Evolutionary conservation across 2,888 invertebrate species (phyloP).

Genomic region (Hemaris fuciformis): DNA sequence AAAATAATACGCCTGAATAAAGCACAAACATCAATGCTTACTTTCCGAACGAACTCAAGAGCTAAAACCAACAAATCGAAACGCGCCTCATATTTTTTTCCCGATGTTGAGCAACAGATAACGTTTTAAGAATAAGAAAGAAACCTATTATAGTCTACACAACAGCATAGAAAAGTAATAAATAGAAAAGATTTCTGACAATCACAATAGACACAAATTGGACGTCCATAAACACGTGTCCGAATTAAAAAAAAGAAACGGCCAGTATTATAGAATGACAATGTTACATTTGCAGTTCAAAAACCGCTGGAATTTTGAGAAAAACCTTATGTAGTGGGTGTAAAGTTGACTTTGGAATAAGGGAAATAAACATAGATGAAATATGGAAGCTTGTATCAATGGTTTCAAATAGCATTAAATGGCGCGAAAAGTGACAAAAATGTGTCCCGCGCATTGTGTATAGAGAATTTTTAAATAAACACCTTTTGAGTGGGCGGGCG

Average conservation of each 20-base stretch:
- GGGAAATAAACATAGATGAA: slow-evolving; percentile 29
- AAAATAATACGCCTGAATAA: not conserved
- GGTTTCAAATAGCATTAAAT: slow-evolving; percentile 74
- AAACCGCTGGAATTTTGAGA: slow-evolving; percentile 20
- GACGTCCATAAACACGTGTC: slow-evolving; percentile 71
- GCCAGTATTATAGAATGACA: slow-evolving; percentile 29
- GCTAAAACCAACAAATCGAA: slow-evolving; percentile 4
- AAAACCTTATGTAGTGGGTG: not conserved
- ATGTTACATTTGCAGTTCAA: slow-evolving; percentile 14
- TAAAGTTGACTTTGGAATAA: slow-evolving; percentile 23
- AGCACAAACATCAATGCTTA: not conserved
- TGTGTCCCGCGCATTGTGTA: slow-evolving; percentile 68
- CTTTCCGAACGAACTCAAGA: not conserved
- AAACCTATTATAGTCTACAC: slow-evolving; percentile 13
- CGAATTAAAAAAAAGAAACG: slow-evolving; percentile 47
- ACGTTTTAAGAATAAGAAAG: slow-evolving; percentile 5
- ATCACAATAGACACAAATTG: slow-evolving; percentile 73
- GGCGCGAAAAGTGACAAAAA: slow-evolving; percentile 75
- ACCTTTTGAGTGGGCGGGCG: slow-evolving; percentile 81
- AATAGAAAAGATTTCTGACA: slow-evolving; percentile 42
- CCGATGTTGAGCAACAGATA: slow-evolving; percentile 1
- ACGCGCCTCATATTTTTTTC: not conserved
- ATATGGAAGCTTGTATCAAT: slow-evolving; percentile 41
- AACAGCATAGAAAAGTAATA: slow-evolving; percentile 42
- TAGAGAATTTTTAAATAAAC: slow-evolving; percentile 78